Evolutionary conservation across 2,797 vertebrate species (phyloP).

Genomic region (Hypotaenidia okinawae): DNA sequence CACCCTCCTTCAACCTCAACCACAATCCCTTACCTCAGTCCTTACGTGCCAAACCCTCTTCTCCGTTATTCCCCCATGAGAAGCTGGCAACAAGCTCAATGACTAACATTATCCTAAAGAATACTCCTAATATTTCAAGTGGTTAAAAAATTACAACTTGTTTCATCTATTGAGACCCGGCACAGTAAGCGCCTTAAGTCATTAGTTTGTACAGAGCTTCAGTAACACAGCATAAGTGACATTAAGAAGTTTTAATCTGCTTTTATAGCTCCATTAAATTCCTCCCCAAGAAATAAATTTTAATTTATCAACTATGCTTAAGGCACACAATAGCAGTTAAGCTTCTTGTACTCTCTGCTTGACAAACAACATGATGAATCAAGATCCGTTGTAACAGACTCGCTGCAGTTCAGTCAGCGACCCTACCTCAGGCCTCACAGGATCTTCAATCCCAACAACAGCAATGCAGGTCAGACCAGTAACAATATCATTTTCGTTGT

Average conservation of each 20-base stretch:
- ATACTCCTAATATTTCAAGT: neutral
- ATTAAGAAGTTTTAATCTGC: conserved; percentile 64
- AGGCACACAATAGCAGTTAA: neutral
- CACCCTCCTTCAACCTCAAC: neutral
- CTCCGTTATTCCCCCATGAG: neutral
- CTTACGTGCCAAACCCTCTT: neutral
- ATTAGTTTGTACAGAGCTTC: conserved; percentile 43
- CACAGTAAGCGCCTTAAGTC: conserved; percentile 49
- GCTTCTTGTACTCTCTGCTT: neutral
- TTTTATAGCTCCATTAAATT: conserved; percentile 55
- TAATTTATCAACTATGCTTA: conserved; percentile 31
- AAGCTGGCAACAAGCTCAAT: neutral
- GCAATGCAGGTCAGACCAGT: conserved; percentile 92
- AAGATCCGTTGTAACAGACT: neutral
- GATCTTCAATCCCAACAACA: conserved; percentile 98
- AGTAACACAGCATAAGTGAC: conserved; percentile 38
- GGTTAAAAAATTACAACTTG: neutral
- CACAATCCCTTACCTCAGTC: neutral
- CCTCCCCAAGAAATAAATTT: conserved; percentile 40
- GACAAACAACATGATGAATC: neutral
- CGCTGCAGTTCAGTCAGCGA: neutral
- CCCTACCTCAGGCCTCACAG: conserved; percentile 94
- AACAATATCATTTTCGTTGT: conserved; percentile 95
- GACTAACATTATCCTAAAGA: neutral
- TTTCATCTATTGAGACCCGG: conserved; percentile 10